Evolutionary conservation across 2,888 invertebrate species (phyloP).

Genomic region (Epinotia nisella): DNA sequence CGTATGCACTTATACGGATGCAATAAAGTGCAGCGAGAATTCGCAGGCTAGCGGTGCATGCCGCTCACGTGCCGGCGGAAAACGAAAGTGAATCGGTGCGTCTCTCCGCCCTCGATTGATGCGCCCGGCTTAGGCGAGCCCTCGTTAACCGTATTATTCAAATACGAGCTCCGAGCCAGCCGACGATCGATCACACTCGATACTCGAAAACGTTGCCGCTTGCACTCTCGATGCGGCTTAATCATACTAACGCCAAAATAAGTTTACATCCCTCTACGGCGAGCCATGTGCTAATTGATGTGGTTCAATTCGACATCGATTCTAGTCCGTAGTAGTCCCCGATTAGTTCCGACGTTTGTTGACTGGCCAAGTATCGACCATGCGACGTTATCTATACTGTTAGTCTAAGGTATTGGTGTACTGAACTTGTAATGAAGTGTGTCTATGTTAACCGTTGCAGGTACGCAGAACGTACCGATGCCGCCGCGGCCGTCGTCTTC

Average conservation of each 20-base stretch:
- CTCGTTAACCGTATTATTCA: constrained; percentile 80
- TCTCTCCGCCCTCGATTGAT: constrained; percentile 80
- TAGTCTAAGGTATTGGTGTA: neutral
- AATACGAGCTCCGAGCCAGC: constrained; percentile 66
- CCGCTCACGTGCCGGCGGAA: constrained; percentile 78
- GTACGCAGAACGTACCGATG: constrained; percentile 97
- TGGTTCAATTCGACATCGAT: constrained; percentile 45
- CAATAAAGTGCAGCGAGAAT: constrained; percentile 81
- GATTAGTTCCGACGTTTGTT: constrained; percentile 6
- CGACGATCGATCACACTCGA: constrained; percentile 65
- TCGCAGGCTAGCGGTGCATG: constrained; percentile 77
- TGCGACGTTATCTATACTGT: neutral
- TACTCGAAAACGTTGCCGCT: constrained; percentile 50
- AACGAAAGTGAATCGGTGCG: constrained; percentile 81
- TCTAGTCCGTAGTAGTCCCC: constrained; percentile 12
- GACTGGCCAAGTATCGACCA: neutral
- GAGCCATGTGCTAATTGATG: constrained; percentile 8
- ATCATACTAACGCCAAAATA: constrained; percentile 56
- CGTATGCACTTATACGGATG: constrained; percentile 82
- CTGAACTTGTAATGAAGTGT: neutral
- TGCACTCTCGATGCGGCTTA: constrained; percentile 64
- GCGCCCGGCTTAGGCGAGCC: constrained; percentile 72
- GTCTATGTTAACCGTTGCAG: constrained; percentile 73
- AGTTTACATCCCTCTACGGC: constrained; percentile 47
- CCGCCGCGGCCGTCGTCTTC: constrained; percentile 96